Conservation (phyloP, 2,888 invertebrate species). For the Sarcophaga subvicina region DNA sequence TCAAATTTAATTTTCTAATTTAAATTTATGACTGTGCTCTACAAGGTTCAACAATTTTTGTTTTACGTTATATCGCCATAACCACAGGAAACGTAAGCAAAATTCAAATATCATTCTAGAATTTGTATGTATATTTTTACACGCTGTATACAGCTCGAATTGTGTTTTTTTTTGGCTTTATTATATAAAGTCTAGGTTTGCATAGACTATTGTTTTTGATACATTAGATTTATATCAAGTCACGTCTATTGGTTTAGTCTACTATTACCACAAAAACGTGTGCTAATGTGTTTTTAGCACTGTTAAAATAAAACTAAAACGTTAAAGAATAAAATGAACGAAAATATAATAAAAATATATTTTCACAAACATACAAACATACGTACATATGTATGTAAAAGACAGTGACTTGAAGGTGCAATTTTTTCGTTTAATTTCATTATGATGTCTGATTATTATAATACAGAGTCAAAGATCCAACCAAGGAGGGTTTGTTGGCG, state of each 20-base stretch:
- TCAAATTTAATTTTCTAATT: slow-evolving; percentile 43
- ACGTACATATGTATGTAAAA: too few relatives aligned
- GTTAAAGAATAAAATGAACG: not conserved
- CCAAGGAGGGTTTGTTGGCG: too few relatives aligned
- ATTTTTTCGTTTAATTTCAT: too few relatives aligned
- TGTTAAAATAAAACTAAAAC: slow-evolving; percentile 36
- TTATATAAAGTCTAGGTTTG: not conserved
- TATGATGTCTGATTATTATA: too few relatives aligned
- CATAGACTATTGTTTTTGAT: slow-evolving; percentile 48
- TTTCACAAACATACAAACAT: not conserved
- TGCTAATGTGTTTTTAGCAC: slow-evolving; percentile 41
- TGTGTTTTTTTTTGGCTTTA: not conserved
- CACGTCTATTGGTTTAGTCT: slow-evolving; percentile 63
- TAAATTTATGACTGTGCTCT: slow-evolving; percentile 39
- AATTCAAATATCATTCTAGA: not conserved
- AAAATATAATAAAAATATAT: not conserved
- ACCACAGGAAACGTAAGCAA: slow-evolving; percentile 25
- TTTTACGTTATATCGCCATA: not conserved
- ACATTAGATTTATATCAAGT: slow-evolving; percentile 60
- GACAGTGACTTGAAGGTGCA: too few relatives aligned
- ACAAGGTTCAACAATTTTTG: too few relatives aligned
- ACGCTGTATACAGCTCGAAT: too few relatives aligned
- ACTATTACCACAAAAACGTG: slow-evolving; percentile 53
- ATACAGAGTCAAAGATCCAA: too few relatives aligned
- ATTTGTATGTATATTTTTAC: slow-evolving; percentile 12